Percentiles rank a stretch among this genome's conserved stretches.
Conservation (phyloP, 1,140 invertebrate species). For the Chionoecetes opilio region DNA sequence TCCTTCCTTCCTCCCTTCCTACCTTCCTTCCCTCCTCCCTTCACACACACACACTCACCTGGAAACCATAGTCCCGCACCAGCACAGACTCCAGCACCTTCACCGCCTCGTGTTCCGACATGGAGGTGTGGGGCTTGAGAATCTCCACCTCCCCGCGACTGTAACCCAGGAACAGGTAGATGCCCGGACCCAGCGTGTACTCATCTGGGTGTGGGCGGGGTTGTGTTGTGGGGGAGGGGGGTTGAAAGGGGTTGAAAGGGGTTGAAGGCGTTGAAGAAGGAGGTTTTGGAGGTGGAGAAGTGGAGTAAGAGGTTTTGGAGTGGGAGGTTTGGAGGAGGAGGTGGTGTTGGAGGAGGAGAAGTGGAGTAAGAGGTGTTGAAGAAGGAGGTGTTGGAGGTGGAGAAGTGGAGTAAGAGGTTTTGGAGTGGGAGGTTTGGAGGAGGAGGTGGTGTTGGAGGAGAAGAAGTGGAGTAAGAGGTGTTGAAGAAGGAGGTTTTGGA, state of each 20-base stretch:
- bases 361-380: background rate
- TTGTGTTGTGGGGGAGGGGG: background rate
- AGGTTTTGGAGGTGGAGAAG: background rate
- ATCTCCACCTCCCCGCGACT: constrained; percentile 92
- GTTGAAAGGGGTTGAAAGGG: background rate
- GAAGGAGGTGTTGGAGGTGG: background rate
- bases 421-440: background rate
- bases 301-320: background rate
- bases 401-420: too few species aligned
- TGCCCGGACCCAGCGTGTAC: constrained; percentile 90
- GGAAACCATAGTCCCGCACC: constrained; percentile 77
- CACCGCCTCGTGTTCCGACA: constrained; percentile 91
- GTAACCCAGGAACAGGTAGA: constrained; percentile 94
- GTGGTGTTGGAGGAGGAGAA: too few species aligned
- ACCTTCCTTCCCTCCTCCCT: background rate
- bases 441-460: too few species aligned
- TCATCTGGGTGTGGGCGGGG: constrained; percentile 86
- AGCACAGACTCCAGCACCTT: constrained; percentile 91
- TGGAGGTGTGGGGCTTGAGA: constrained; percentile 87
- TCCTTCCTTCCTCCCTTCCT: background rate
- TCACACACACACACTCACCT: constrained; percentile 42
- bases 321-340: background rate
- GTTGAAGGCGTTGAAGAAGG: background rate
- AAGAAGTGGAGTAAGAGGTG: background rate
- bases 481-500: background rate